Evolutionary conservation across 2,888 invertebrate genomes (phyloP), one percentile per base, ranked within the genome.

Genomic region (Sinopyrophorus schimmeli): DNA sequence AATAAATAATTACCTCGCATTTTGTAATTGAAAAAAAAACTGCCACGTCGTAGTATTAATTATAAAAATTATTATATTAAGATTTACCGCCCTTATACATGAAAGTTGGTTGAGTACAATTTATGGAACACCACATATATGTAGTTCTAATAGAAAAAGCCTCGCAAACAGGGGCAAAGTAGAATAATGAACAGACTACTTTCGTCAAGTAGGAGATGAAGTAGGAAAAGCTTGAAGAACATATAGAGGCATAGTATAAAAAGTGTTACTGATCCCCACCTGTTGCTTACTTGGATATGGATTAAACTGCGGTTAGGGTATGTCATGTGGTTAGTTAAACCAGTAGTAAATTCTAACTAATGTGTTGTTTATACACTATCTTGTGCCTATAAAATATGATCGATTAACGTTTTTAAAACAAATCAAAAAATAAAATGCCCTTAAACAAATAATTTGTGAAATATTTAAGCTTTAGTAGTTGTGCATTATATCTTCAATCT

Each of bases 191-290:
- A 35, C n/a, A n/a, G n/a, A n/a, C n/a, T 35, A 16, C 32, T 21
- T 24, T 21, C 35, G 35, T 35, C 35, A 35, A 35, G 35, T 24
- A 24, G 34, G 34, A 27, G 34, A 44, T 39, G 39, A 37, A 43
- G 39, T 26, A 28, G 40, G 40, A 40, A 43, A 30, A 21, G 35
- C 44, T 30, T 21, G 42, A 30, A 35, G 51, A 35, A 30, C 35
- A 46, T 35, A 30, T 40, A 42, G 28, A 41, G 32, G 35, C 30
- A 47, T 21, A 38, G 35, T 23, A 48, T 34, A 53, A 53, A 53
- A 53, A 53, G 37, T 54, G 54, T 54, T 44, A 38, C 47, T 40
- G 43, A 50, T 43, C 43, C 40, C 54, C 51, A 54, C 54, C 54
- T 54, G 54, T 54, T 54, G 54, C 54, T 21, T 37, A 20, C 35